Conservation (phyloP, 2,113 vertebrate species). For the Crotophaga sulcirostris region DNA sequence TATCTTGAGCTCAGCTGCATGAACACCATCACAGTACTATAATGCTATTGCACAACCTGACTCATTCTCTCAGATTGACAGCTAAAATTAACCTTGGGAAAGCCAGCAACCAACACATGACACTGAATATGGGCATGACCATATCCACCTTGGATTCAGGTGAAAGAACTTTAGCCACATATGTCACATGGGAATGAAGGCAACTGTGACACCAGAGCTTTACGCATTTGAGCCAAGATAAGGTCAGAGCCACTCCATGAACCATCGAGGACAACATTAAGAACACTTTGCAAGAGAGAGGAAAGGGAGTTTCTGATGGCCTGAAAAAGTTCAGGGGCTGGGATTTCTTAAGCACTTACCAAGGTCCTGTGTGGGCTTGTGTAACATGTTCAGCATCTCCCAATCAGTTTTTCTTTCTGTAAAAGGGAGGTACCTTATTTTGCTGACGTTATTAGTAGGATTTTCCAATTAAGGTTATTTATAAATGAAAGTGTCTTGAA, state of each 20-base stretch:
- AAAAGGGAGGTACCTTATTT: not conserved
- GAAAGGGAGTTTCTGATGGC: not conserved
- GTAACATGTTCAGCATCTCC: not conserved
- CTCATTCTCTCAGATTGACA: slow-evolving; percentile 2
- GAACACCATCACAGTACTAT: not conserved
- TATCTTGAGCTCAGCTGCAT: slow-evolving; percentile 20
- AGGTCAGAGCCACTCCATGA: not conserved
- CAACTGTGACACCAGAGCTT: rapidly evolving
- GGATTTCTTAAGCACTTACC: not conserved
- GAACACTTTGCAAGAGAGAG: not conserved
- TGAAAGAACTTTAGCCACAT: not conserved
- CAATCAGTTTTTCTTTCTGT: not conserved
- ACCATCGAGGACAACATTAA: not conserved
- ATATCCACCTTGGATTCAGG: not conserved
- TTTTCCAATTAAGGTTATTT: not conserved
- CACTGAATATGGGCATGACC: not conserved
- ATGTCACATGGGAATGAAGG: not conserved
- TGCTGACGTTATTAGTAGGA: not conserved
- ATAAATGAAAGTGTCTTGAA: not conserved
- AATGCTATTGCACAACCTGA: not conserved
- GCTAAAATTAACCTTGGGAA: not conserved
- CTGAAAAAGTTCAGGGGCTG: not conserved
- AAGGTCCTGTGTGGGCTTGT: not conserved
- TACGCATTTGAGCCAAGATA: not conserved
- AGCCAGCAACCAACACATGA: not conserved